Percentiles rank a stretch among this genome's conserved stretches.
Evolutionary conservation across 2,113 vertebrate species (phyloP).

Genomic region (Chamaea fasciata): DNA sequence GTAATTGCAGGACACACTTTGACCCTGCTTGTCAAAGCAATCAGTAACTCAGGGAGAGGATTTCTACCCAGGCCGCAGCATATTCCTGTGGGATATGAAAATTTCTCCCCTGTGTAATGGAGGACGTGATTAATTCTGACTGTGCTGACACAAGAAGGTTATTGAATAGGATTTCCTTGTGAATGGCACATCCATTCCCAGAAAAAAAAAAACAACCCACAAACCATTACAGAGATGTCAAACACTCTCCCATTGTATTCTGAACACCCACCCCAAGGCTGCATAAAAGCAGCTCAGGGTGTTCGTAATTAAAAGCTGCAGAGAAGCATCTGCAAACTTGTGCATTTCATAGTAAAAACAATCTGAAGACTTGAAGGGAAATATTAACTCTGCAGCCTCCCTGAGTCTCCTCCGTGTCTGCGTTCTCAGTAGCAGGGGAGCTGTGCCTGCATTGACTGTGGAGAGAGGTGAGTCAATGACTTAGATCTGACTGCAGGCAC

Average conservation of each 20-base stretch:
- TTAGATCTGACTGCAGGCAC: background rate
- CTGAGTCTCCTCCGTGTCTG: background rate
- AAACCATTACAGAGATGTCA: background rate
- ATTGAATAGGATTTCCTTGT: constrained; percentile 25
- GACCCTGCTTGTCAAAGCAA: constrained; percentile 31
- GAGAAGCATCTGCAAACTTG: background rate
- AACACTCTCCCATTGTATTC: background rate
- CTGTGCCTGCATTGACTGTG: background rate
- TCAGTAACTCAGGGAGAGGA: background rate
- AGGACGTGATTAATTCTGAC: constrained; percentile 46
- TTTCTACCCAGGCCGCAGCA: background rate
- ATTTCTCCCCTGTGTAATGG: background rate
- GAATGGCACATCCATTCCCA: background rate
- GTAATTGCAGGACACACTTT: background rate
- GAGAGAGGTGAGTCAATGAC: background rate
- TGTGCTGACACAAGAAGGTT: constrained; percentile 20
- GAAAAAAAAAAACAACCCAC: too few species aligned
- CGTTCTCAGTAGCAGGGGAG: background rate
- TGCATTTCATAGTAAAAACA: background rate
- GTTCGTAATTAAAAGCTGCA: background rate
- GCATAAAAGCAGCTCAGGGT: background rate
- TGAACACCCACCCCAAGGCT: background rate
- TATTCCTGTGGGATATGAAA: constrained; percentile 24
- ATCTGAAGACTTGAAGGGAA: background rate
- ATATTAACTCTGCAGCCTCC: background rate